Conservation (phyloP, 2,888 invertebrate genomes). For the Andrena dorsata region DNA sequence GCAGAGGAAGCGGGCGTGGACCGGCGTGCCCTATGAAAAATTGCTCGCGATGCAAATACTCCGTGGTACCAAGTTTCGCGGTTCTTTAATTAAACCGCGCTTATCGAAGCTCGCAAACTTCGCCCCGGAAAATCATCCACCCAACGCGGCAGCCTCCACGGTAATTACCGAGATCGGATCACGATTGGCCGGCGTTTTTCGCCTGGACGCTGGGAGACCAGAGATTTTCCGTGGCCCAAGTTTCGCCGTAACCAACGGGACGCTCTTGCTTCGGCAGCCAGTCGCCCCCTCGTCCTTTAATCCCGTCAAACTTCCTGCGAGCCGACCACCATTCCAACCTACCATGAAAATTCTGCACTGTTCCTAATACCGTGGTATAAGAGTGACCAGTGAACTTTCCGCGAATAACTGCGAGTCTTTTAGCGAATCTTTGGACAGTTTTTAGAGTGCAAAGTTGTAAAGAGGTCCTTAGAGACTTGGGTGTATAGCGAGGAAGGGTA, state of each 20-base stretch:
- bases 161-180: slow-evolving; percentile 32
- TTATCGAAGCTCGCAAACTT: slow-evolving; percentile 33
- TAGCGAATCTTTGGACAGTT: no score
- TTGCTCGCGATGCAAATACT: not conserved
- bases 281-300: not conserved
- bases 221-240: slow-evolving; percentile 6
- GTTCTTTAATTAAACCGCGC: slow-evolving; percentile 38
- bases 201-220: not conserved
- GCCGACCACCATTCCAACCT: no score
- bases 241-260: not conserved
- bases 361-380: no score
- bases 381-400: no score
- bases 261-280: not conserved
- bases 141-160: not conserved
- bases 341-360: no score
- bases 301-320: not conserved
- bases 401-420: no score
- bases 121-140: slow-evolving; percentile 16
- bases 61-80: slow-evolving; percentile 16
- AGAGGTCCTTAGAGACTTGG: no score
- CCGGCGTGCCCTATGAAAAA: slow-evolving; percentile 3
- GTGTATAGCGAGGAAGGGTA: no score
- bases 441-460: no score
- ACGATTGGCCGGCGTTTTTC: not conserved
- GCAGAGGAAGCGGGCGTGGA: not conserved